phyloP scores from a whole-genome alignment of 2,888 invertebrate species.

The Chalcis sispes region DNA sequence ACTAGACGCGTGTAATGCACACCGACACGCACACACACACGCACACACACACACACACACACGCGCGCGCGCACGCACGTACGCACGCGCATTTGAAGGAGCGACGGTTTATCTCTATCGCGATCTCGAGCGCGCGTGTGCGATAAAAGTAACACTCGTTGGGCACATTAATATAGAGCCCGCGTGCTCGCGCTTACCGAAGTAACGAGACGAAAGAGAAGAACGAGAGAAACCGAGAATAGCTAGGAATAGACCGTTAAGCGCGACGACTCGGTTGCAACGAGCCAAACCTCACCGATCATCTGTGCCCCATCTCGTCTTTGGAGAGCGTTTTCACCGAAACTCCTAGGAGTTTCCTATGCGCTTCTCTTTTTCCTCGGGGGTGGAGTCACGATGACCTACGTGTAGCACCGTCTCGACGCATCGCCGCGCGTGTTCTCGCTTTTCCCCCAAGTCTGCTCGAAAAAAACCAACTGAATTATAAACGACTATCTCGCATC shows the following conservation, averaged over 20 bases:
- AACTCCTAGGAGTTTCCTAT: conserved; percentile 57
- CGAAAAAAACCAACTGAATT: too few relatives aligned
- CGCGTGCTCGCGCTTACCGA: neutral
- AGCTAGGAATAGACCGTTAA: conserved; percentile 68
- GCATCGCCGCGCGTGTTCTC: neutral
- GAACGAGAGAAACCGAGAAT: conserved; percentile 47
- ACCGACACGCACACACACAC: too few relatives aligned
- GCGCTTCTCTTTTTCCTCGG: conserved; percentile 25
- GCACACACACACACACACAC: too few relatives aligned
- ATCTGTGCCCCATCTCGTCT: too few relatives aligned
- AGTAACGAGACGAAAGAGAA: neutral
- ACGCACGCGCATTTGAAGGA: too few relatives aligned
- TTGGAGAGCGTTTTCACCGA: conserved; percentile 56
- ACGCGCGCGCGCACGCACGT: too few relatives aligned
- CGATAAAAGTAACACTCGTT: conserved; percentile 32
- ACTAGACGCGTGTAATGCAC: too few relatives aligned
- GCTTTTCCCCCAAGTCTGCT: too few relatives aligned
- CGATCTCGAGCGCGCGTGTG: too few relatives aligned
- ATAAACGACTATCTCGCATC: too few relatives aligned
- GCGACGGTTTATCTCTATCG: too few relatives aligned
- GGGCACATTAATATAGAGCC: conserved; percentile 59
- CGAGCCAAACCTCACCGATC: too few relatives aligned
- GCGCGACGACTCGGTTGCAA: conserved; percentile 54
- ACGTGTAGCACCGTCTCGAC: conserved; percentile 21
- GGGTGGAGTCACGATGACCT: conserved; percentile 35